Base-by-base conservation (phyloP, 1,140 invertebrate genomes). In the Drosophila mojavensis region DNA sequence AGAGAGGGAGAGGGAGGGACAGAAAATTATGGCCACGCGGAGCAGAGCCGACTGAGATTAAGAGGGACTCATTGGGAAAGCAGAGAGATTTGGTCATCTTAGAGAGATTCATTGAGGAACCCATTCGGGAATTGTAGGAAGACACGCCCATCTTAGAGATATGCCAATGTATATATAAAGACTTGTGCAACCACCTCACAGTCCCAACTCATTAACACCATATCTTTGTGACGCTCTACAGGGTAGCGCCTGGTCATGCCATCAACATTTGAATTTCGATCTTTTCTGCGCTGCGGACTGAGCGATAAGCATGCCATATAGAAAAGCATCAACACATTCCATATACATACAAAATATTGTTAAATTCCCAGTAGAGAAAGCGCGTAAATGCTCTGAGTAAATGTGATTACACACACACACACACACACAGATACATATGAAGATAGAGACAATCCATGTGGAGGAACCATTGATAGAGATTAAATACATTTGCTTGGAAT, bases 301-400 rank as follows among this genome's bases (percentile, higher is more conserved):
- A 26, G 83, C 75, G 83, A 86, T 86, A 86, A 86, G 83, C 63
- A 58, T 30, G 36, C 10, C 36, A 62, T 56, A 70, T 47, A 47
- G n/a, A 47, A 70, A 63, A 75, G 51, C 72, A 75, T 69, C 65
- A 75, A 81, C 71, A 88, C 63, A 81, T 69, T 66, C 56, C 61
- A 66, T 74, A 79, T 33, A 66, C 53, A 43, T 72, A 66, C 69
- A 69, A 59, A 39, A 39, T 39, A 39, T 39, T 79, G 24, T 76
- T 64, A 67, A 79, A 76, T 72, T 81, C 58, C 61, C 77, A 69
- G 56, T 61, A 82, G 71, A 66, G 82, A 86, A 85, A 85, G 82
- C 82, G 36, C 76, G 84, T 72, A 80, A 77, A 82, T 88, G 79
- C 74, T 48, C 74, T 78, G 75, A 71, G 63, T 78, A 69, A 39